Base-by-base conservation (phyloP, 2,113 vertebrate genomes). In the Chaetodon trifascialis region DNA sequence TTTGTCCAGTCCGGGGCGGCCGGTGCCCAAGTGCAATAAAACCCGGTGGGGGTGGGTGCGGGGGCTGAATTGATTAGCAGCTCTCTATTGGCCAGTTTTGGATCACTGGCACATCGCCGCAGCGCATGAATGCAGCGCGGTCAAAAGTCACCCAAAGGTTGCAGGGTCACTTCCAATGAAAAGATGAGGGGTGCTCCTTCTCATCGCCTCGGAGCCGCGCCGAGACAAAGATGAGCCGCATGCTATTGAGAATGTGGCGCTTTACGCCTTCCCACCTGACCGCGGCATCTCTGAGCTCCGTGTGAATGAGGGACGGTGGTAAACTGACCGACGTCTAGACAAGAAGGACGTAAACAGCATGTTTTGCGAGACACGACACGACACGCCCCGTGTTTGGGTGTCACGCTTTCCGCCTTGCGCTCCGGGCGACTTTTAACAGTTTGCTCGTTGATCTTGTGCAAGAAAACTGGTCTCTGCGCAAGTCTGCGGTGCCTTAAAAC, bases 91-190 rank as follows among this genome's bases (percentile, higher is more conserved):
- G 88, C 82, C 85, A 86, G 78, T 89, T 60, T 78, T 60, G 88
- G 90, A 86, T 80, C 81, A 88, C 70, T 76, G 80, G 83, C 80
- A 79, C 77, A 23, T 83, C 65, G 79, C 60, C 2, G 75, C 68
- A 4, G 86, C 73, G 71, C 82, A 51, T 95, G 92, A 95, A 95
- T 94, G 84, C 88, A 36, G 30, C 64, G 71, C 86, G 94, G 95
- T 95, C 95, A 95, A 89, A 93, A 94, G 94, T 94, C 95, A 94
- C 15, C 17, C 71, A 88, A 84, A 91, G 94, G 95, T 95, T 90
- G 88, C 81, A 46, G 90, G 95, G 94, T 95, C 94, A 95, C 66
- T 21, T 65, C 56, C 74, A 63, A 91, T 94, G 94, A 95, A 95
- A 94, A 86, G 94, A 88, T 68, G 80, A 64, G 82, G 90, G 86